Evolutionary conservation across 2,797 vertebrate species (phyloP).

Genomic region (Jordanella pulchra): DNA sequence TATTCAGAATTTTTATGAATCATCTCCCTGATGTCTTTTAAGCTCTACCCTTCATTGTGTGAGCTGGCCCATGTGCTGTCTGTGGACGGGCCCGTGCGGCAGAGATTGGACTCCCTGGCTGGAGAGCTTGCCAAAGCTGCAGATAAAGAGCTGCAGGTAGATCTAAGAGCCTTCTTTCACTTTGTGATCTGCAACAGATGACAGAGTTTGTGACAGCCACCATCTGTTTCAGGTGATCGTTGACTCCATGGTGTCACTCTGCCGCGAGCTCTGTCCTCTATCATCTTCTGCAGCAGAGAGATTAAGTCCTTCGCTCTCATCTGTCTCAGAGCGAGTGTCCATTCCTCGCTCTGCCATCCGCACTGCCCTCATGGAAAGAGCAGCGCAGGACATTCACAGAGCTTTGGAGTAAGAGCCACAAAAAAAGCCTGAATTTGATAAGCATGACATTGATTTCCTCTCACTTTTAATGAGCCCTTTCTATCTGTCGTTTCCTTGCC

Average conservation of each 20-base stretch:
- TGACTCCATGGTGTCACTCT: conserved; percentile 89
- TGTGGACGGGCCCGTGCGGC: conserved; percentile 87
- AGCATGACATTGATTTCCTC: conserved; percentile 52
- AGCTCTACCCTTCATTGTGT: conserved; percentile 92
- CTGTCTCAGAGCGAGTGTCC: conserved; percentile 85
- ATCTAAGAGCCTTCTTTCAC: conserved; percentile 5
- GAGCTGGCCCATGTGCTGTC: conserved; percentile 90
- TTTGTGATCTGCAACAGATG: neutral
- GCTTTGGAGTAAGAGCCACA: conserved; percentile 85
- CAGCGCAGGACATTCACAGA: conserved; percentile 89
- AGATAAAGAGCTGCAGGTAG: conserved; percentile 91
- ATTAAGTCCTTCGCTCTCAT: conserved; percentile 84
- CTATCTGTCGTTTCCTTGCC: conserved; percentile 42
- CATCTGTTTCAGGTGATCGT: conserved; percentile 82
- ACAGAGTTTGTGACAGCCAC: conserved; percentile 18
- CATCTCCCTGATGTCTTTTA: neutral
- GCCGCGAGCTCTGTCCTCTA: conserved; percentile 86
- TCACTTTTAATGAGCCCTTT: conserved; percentile 55
- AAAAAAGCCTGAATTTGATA: conserved; percentile 44
- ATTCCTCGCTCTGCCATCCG: conserved; percentile 88
- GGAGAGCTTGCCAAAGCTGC: conserved; percentile 90
- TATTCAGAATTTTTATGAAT: conserved; percentile 6
- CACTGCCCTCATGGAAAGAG: conserved; percentile 88
- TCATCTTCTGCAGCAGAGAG: conserved; percentile 84
- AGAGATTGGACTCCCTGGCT: conserved; percentile 87